phyloP scores from a whole-genome alignment of 64 coral and sea anemone genomes.

The Hydrozoanthus tunicans region DNA sequence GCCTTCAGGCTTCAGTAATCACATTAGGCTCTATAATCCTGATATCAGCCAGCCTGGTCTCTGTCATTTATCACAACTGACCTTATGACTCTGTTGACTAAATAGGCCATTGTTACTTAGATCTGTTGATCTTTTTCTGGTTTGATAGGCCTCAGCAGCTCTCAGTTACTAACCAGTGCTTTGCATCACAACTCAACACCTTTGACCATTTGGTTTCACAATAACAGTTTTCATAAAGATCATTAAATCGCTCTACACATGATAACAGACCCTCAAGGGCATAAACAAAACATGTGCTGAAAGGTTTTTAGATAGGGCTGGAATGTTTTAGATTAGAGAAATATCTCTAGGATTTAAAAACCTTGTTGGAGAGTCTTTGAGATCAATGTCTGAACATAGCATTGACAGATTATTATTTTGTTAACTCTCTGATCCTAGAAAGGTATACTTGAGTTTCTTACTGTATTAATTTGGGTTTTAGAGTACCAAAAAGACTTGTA shows the following conservation, averaged over 20 bases:
- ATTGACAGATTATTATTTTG: neutral
- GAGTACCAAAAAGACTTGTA: too few species aligned
- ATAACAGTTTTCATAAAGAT: conserved; percentile 13
- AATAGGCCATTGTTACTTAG: conserved; percentile 33
- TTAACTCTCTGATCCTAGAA: too few species aligned
- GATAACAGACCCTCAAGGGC: neutral
- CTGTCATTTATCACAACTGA: neutral
- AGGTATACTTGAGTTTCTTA: too few species aligned
- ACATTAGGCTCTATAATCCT: conserved; percentile 10
- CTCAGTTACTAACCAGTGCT: neutral
- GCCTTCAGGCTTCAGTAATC: conserved; percentile 11
- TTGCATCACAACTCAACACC: conserved; percentile 36
- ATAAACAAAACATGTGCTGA: conserved; percentile 17
- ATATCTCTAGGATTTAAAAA: too few species aligned
- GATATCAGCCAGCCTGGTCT: conserved; percentile 14
- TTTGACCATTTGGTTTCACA: conserved; percentile 15
- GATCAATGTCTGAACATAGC: neutral
- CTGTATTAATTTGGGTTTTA: too few species aligned
- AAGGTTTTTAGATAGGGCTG: neutral
- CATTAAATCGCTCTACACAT: neutral
- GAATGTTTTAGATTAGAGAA: conserved; percentile 22
- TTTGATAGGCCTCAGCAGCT: neutral
- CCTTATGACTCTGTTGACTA: conserved; percentile 35
- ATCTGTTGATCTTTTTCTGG: conserved; percentile 18
- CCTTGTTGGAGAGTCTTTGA: too few species aligned